Evolutionary conservation across 2,113 vertebrate species (phyloP).

Genomic region (Trichomycterus rosablanca): DNA sequence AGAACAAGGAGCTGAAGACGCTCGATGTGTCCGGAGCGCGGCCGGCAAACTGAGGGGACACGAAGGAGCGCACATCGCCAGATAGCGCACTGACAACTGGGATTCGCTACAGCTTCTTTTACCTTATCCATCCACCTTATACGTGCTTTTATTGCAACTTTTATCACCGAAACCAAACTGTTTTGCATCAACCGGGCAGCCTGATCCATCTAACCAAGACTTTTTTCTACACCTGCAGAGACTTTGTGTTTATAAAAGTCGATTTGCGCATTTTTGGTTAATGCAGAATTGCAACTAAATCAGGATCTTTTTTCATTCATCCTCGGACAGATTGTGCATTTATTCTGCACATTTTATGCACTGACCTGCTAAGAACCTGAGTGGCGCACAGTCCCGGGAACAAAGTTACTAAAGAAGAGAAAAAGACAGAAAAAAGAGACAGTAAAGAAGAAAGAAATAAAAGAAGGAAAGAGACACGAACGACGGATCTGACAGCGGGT

Average conservation of each 20-base stretch:
- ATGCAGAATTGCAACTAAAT: too few relatives aligned
- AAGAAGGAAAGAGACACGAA: conserved; percentile 42
- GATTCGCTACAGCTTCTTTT: not conserved
- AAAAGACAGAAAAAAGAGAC: conserved; percentile 60
- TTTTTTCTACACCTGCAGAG: too few relatives aligned
- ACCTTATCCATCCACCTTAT: too few relatives aligned
- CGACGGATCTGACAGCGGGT: conserved; percentile 77
- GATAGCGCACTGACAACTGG: conserved; percentile 4
- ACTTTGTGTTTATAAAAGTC: too few relatives aligned
- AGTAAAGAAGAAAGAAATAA: conserved; percentile 6
- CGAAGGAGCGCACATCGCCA: conserved; percentile 9
- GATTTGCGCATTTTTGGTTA: too few relatives aligned
- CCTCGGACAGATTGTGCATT: not conserved
- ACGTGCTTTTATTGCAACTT: too few relatives aligned
- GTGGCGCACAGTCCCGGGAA: too few relatives aligned
- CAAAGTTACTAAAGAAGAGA: conserved; percentile 55
- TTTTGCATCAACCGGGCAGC: too few relatives aligned
- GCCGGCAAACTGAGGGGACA: conserved; percentile 12
- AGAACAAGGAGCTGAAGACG: not conserved
- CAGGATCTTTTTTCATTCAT: not conserved
- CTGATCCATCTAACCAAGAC: too few relatives aligned
- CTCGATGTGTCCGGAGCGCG: conserved; percentile 25
- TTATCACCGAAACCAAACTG: too few relatives aligned
- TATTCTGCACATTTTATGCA: not conserved
- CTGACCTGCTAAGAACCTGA: not conserved